A percentile compares a stretch with the other conserved stretches of the same genome.
Conservation (phyloP, 2,113 vertebrate genomes). For the Pleuronectes platessa region DNA sequence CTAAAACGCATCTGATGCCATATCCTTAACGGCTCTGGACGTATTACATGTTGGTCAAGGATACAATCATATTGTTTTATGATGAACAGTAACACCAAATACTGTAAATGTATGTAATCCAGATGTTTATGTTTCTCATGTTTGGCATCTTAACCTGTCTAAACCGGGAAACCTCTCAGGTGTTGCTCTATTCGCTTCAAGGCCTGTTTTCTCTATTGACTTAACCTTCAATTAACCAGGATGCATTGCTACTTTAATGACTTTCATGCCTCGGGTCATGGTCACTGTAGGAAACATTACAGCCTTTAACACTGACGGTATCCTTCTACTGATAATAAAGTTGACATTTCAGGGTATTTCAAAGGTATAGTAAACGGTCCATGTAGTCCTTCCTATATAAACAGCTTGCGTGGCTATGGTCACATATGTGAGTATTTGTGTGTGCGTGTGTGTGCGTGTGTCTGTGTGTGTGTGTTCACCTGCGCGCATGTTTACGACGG, state of each 20-base stretch:
- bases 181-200: constrained; percentile 45
- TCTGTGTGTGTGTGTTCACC: constrained; percentile 20
- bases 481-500: constrained; percentile 52
- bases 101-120: constrained; percentile 42
- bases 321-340: constrained; percentile 53
- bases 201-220: constrained; percentile 61
- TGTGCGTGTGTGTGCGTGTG: constrained; percentile 14
- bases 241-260: constrained; percentile 58
- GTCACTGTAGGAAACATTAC: constrained; percentile 47
- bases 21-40: constrained; percentile 12
- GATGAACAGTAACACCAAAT: constrained; percentile 38
- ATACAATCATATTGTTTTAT: constrained; percentile 51
- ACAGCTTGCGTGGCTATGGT: constrained; percentile 9
- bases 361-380: constrained; percentile 48
- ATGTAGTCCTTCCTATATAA: constrained; percentile 48
- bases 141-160: constrained; percentile 35
- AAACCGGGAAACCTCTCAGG: constrained; percentile 3
- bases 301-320: constrained; percentile 43
- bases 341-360: constrained; percentile 52
- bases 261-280: constrained; percentile 61
- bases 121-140: constrained; percentile 41
- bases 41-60: constrained; percentile 51
- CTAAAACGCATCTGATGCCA: constrained; percentile 35
- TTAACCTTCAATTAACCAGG: constrained; percentile 72
- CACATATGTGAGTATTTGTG: background rate